Conservation (phyloP, 2,888 invertebrate species). For the Alloscopus bannaensis region DNA sequence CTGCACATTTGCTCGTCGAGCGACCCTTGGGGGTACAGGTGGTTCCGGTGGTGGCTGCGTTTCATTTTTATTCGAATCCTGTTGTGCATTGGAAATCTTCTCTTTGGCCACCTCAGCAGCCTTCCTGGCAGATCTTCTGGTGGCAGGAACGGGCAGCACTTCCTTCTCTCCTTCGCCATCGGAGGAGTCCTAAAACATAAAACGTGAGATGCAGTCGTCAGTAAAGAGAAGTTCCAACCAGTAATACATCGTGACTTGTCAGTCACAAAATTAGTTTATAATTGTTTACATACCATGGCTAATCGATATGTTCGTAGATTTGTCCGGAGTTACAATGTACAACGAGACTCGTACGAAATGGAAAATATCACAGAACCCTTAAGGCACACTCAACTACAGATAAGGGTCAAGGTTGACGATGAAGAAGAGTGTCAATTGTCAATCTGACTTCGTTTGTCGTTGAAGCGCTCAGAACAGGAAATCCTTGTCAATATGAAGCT, state of each 20-base stretch:
- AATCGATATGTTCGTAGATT: no score
- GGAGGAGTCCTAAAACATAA: constrained; percentile 42
- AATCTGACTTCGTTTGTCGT: no score
- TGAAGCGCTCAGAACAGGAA: no score
- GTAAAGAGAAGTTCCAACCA: neutral
- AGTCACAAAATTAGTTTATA: neutral
- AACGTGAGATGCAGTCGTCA: neutral
- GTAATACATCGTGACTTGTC: neutral
- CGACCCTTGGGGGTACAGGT: constrained; percentile 22
- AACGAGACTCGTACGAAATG: no score
- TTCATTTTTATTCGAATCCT: neutral
- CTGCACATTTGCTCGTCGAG: constrained; percentile 39
- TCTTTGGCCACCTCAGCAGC: neutral
- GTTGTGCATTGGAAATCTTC: neutral
- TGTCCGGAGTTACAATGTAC: no score
- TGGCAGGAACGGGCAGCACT: constrained; percentile 5
- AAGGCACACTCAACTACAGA: no score
- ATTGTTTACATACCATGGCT: no score
- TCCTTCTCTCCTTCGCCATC: constrained; percentile 34
- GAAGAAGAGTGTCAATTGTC: no score
- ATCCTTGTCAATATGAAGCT: no score
- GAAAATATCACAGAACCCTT: no score
- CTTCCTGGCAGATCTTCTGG: neutral
- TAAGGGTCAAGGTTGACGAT: no score
- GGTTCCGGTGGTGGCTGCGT: neutral